Conservation (phyloP, 2,888 invertebrate species). For the Tetramorium bicarinatum region DNA sequence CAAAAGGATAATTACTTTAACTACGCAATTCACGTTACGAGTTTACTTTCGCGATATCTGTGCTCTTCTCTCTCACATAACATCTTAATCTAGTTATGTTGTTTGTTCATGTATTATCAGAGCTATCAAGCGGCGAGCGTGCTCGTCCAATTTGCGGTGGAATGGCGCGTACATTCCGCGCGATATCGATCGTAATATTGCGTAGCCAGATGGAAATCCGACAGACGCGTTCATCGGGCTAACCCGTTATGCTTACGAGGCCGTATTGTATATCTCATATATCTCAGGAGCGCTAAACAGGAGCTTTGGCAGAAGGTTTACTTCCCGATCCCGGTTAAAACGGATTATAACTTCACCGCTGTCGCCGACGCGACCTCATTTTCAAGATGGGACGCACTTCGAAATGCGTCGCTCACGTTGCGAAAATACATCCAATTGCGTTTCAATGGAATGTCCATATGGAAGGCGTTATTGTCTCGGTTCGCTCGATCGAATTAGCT, state of each 20-base stretch:
- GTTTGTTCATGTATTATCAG: conserved; percentile 39
- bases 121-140: conserved; percentile 9
- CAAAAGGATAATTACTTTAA: not conserved
- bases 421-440: not conserved
- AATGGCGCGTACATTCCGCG: conserved; percentile 20
- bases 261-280: conserved; percentile 4
- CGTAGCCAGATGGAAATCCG: conserved; percentile 6
- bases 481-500: not conserved
- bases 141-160: not conserved
- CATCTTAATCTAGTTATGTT: conserved; percentile 15
- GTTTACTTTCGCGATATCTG: not conserved
- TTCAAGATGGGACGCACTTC: conserved; percentile 23
- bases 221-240: conserved; percentile 55
- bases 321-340: conserved; percentile 53
- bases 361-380: conserved; percentile 65
- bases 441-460: not conserved
- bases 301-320: conserved; percentile 62
- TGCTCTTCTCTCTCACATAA: not conserved
- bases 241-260: conserved; percentile 55
- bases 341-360: conserved; percentile 57
- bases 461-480: not conserved
- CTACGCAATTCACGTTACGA: not conserved
- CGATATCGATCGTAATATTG: conserved; percentile 30
- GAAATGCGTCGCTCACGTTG: conserved; percentile 35
- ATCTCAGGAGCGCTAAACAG: conserved; percentile 17